Conservation (phyloP, 2,888 invertebrate species). For the Deilephila porcellus region DNA sequence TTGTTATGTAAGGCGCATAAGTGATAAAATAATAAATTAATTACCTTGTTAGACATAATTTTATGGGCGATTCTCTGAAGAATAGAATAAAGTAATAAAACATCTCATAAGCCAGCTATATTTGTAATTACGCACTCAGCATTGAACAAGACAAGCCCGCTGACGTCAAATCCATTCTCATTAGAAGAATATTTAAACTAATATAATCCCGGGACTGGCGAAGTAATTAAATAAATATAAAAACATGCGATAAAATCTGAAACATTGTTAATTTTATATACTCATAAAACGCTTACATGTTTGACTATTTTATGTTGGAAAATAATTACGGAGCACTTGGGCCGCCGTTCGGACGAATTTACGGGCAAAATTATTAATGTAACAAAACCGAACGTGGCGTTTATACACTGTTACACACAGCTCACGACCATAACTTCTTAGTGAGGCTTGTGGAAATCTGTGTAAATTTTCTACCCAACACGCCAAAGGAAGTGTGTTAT, state of each 20-base stretch:
- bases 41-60: too few species aligned
- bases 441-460: not conserved
- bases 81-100: not conserved
- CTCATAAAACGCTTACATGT: conserved; percentile 23
- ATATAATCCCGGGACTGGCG: not conserved
- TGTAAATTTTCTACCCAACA: too few species aligned
- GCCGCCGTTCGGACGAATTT: conserved; percentile 3
- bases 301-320: conserved; percentile 14
- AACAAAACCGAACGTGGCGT: not conserved
- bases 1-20: too few species aligned
- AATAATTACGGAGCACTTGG: conserved; percentile 22
- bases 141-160: not conserved
- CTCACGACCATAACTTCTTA: not conserved
- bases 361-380: conserved; percentile 26
- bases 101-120: not conserved
- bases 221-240: conserved; percentile 13
- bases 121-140: not conserved
- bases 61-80: not conserved
- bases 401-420: not conserved
- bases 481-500: too few species aligned
- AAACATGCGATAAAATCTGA: conserved; percentile 21
- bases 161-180: not conserved
- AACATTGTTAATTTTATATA: conserved; percentile 27
- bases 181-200: not conserved
- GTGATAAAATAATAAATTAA: too few species aligned